These are phyloP conservation scores for Andinoacara biseriatus DNA, from an alignment of 2,113 vertebrate genomes.

Conservation along the genomic window DNA sequence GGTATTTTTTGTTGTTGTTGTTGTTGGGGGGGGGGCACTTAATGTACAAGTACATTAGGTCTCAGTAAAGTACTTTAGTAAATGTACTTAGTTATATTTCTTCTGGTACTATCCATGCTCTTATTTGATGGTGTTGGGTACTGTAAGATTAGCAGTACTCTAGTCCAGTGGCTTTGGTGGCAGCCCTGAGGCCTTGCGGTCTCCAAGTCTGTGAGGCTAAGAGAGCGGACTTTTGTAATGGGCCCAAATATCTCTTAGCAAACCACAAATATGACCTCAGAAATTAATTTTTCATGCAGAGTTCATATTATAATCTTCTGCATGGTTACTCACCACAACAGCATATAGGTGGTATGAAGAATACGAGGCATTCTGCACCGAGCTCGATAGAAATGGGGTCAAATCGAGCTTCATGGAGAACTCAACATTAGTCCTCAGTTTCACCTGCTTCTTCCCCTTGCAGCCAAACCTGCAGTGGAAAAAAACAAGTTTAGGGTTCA, in stretches of 20 bases:
- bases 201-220: not conserved
- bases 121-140: not conserved
- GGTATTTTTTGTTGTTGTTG: too few species aligned
- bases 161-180: not conserved
- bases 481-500: not conserved
- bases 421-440: constrained; percentile 82
- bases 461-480: constrained; percentile 67
- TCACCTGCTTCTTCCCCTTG: constrained; percentile 78
- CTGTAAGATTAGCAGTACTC: not conserved
- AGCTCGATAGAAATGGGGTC: constrained; percentile 77
- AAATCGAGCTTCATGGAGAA: constrained; percentile 84
- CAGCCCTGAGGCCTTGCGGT: not conserved
- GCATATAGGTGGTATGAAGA: constrained; percentile 84
- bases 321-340: constrained; percentile 83
- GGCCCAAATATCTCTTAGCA: not conserved
- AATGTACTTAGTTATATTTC: not conserved
- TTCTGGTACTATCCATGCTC: not conserved
- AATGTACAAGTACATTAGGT: too few species aligned
- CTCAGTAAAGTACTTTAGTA: not conserved
- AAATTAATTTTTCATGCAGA: not conserved
- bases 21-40: too few species aligned
- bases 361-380: constrained; percentile 63
- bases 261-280: not conserved
- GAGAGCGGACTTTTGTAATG: not conserved
- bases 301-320: not conserved